These are phyloP conservation scores for Bujurquina vittata DNA, from an alignment of 2,113 vertebrate species.

Conservation along the genomic window DNA sequence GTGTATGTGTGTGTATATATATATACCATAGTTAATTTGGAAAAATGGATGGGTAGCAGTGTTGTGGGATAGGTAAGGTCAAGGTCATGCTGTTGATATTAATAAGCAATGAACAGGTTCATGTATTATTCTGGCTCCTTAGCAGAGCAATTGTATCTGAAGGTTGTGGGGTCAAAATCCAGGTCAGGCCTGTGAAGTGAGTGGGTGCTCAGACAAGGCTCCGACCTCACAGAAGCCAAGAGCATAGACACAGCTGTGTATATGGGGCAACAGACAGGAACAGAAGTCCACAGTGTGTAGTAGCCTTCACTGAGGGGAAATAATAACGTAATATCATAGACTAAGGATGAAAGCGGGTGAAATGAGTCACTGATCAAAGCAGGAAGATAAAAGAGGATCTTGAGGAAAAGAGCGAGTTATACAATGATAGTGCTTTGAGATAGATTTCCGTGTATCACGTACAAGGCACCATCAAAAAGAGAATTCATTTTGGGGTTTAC, in stretches of 20 bases:
- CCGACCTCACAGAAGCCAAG: slow-evolving; percentile 17
- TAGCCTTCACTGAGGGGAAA: slow-evolving; percentile 35
- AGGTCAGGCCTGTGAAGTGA: slow-evolving; percentile 46
- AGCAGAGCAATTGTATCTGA: slow-evolving; percentile 38
- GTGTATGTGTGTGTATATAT: background rate
- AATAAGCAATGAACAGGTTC: slow-evolving; percentile 41
- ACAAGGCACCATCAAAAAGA: slow-evolving; percentile 45
- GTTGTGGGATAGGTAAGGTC: slow-evolving; percentile 18
- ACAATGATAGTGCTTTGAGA: slow-evolving; percentile 49
- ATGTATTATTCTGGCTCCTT: slow-evolving; percentile 65
- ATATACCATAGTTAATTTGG: slow-evolving; percentile 11
- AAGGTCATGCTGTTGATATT: slow-evolving; percentile 39
- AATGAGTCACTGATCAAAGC: slow-evolving; percentile 71
- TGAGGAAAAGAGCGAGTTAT: slow-evolving; percentile 38
- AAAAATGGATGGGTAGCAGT: slow-evolving; percentile 5
- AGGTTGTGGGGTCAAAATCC: slow-evolving; percentile 51
- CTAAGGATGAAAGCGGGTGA: slow-evolving; percentile 54
- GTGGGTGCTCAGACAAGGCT: slow-evolving; percentile 35
- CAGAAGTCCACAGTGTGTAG: slow-evolving; percentile 40
- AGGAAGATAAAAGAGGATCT: slow-evolving; percentile 57
- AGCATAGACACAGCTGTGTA: slow-evolving; percentile 69
- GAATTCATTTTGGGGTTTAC: slow-evolving; percentile 43
- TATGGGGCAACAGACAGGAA: slow-evolving; percentile 48
- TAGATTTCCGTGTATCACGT: slow-evolving; percentile 50
- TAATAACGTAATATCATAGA: slow-evolving; percentile 64